Evolutionary conservation across 2,888 invertebrate genomes (phyloP).

Genomic region (Neoaliturus tenellus): DNA sequence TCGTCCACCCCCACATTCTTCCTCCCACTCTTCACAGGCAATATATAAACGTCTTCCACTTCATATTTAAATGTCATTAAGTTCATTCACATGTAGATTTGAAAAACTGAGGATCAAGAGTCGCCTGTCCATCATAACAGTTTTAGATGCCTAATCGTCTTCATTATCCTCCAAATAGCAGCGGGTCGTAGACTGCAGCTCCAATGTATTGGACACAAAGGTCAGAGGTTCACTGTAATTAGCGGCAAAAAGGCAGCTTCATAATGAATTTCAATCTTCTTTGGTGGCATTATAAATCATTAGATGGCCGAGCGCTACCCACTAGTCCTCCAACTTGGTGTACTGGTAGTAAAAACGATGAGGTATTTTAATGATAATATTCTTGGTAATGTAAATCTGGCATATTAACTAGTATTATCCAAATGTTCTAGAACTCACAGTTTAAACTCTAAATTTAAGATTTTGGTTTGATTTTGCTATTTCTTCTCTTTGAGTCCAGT

Average conservation of each 20-base stretch:
- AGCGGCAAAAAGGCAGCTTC: constrained; percentile 12
- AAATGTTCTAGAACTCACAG: no score
- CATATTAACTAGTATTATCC: no score
- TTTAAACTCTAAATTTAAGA: no score
- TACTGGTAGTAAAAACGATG: no score
- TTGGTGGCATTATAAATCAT: constrained; percentile 15
- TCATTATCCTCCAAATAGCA: constrained; percentile 10
- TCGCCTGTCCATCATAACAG: constrained; percentile 25
- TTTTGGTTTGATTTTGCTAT: no score
- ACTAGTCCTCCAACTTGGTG: no score
- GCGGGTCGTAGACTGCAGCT: not conserved
- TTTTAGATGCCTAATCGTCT: not conserved
- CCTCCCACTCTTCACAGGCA: not conserved
- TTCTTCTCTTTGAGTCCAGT: no score
- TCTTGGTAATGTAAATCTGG: no score
- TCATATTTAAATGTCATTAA: constrained; percentile 1
- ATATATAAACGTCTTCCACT: not conserved
- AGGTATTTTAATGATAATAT: no score
- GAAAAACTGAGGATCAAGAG: not conserved
- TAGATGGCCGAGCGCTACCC: not conserved
- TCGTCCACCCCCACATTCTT: not conserved
- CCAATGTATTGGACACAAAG: not conserved
- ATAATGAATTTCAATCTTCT: not conserved
- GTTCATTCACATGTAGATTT: not conserved
- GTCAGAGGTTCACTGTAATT: not conserved